Evolutionary conservation across 2,888 invertebrate genomes (phyloP).

Genomic region (Diploptera punctata): DNA sequence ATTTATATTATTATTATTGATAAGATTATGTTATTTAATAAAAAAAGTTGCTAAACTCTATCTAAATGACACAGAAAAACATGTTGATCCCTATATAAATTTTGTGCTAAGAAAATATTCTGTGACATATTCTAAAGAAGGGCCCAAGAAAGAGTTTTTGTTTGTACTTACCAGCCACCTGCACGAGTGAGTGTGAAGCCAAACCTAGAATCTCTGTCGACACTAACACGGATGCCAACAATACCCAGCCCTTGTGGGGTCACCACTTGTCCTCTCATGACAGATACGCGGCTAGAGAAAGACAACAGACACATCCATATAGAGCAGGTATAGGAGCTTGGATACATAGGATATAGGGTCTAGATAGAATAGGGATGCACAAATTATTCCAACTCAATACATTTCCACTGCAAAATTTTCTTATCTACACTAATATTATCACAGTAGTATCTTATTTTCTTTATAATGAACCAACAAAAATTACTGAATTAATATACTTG

Average conservation of each 20-base stretch:
- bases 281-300: slow-evolving; percentile 87
- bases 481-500: no score
- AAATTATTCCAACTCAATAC: not conserved
- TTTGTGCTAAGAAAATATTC: no score
- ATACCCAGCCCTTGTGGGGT: slow-evolving; percentile 94
- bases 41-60: no score
- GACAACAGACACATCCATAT: slow-evolving; percentile 20
- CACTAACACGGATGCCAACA: slow-evolving; percentile 96
- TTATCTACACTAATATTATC: no score
- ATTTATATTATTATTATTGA: no score
- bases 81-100: no score
- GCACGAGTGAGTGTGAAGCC: slow-evolving; percentile 94
- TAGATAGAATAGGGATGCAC: not conserved
- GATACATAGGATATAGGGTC: not conserved
- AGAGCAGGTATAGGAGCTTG: not conserved
- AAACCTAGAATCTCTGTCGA: slow-evolving; percentile 91
- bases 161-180: slow-evolving; percentile 94
- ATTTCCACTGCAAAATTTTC: not conserved
- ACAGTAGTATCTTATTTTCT: no score
- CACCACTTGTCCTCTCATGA: slow-evolving; percentile 97
- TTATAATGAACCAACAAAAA: no score
- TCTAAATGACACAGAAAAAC: no score
- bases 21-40: no score
- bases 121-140: no score
- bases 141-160: no score